Base-by-base conservation (phyloP, 2,797 vertebrate species). In the Pseudomugil tenellus region DNA sequence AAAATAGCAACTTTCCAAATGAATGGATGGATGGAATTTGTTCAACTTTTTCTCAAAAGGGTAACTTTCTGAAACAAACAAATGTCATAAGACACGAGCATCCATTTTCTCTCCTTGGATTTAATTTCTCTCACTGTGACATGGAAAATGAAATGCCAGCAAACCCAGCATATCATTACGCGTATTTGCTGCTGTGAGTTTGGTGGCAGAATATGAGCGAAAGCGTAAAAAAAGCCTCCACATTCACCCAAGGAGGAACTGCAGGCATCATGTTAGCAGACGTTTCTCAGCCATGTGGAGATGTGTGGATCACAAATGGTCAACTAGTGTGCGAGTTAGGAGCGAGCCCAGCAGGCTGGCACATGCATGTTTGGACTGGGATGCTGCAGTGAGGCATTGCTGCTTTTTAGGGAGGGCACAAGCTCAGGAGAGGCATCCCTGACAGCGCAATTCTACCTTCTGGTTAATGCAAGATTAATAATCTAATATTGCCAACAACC, bases 361-460 rank as follows among this genome's bases (percentile, higher is more conserved):
- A 57, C 91, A 91, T 93, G 93, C 91, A 86, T 80, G 86, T 85
- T 73, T 79, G 76, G 76, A 70, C 61, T 57, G 63, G 72, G 81
- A 39, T 67, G 76, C 68, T 55, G 79, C 60, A 48, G 77, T 61
- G 57, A 66, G 80, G 79, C 0, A 76, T 49, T 81, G 84, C 61
- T 81, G 76, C 79, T 62, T 67, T 70, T 64, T 35, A 80, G 83
- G 29, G 68, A 78, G 58, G 81, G 87, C 89, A 86, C 84, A 84
- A 67, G 84, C 86, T 90, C 83, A 83, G 70, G 63, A 43, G 49
- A 76, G 74, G 81, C 84, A 72, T 66, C 70, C 66, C 73, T 77
- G 64, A 68, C 72, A 66, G 58, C 37, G 58, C 25, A 43, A 6
- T 78, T 58, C 61, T 62, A 53, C 41, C 41, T 37, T 61, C 25